Conservation (phyloP, 1,140 invertebrate species). For the Thalassaphorura encarpata region DNA sequence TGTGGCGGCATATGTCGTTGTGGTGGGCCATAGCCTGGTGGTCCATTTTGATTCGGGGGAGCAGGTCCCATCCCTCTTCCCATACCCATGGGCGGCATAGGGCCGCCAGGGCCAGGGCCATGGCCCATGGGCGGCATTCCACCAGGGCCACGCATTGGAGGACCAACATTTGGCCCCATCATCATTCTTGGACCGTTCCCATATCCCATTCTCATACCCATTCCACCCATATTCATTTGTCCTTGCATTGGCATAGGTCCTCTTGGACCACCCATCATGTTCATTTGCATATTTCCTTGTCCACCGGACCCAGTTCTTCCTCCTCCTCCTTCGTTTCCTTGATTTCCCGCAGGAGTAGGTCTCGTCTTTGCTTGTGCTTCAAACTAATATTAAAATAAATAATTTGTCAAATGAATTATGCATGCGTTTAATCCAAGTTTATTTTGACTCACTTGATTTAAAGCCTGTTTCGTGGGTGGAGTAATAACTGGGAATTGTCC, state of each 20-base stretch:
- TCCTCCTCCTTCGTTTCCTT: too few species aligned
- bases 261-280: constrained; percentile 28
- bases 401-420: not conserved
- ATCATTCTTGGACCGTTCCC: constrained; percentile 11
- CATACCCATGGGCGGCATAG: constrained; percentile 7
- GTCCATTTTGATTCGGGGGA: constrained; percentile 36
- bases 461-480: constrained; percentile 84
- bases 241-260: constrained; percentile 11
- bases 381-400: constrained; percentile 46
- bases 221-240: constrained; percentile 24
- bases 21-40: constrained; percentile 15
- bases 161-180: constrained; percentile 15
- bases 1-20: constrained; percentile 25
- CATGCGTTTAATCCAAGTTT: not conserved
- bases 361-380: constrained; percentile 83
- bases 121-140: too few species aligned
- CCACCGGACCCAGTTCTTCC: constrained; percentile 3
- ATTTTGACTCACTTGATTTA: constrained; percentile 44
- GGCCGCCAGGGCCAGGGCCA: constrained; percentile 11
- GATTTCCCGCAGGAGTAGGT: constrained; percentile 50
- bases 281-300: constrained; percentile 22
- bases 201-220: constrained; percentile 24
- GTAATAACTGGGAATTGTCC: constrained; percentile 91
- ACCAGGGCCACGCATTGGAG: constrained; percentile 13
- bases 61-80: constrained; percentile 50